phyloP scores from a whole-genome alignment of 2,888 invertebrate genomes.

The Archaeoteleia sp. region DNA sequence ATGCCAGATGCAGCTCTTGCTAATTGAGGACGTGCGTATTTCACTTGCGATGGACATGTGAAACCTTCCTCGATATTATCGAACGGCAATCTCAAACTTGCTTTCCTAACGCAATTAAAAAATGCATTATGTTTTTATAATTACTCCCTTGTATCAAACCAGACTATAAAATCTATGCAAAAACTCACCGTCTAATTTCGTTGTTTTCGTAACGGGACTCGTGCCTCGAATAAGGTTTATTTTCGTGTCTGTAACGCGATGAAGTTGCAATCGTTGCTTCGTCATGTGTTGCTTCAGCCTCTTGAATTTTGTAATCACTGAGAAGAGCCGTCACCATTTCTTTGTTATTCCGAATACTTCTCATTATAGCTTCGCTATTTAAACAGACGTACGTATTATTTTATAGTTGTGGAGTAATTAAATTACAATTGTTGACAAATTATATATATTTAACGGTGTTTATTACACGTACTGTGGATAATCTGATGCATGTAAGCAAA shows the following conservation, averaged over 20 bases:
- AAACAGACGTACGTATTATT: conserved; percentile 47
- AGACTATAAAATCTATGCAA: neutral
- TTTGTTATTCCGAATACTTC: conserved; percentile 81
- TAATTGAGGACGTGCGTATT: conserved; percentile 87
- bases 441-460: no score
- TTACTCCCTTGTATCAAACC: no score
- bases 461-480: conserved; percentile 83
- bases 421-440: no score
- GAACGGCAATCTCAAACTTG: conserved; percentile 76
- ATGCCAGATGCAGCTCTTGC: conserved; percentile 87
- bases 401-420: neutral
- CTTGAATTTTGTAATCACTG: conserved; percentile 81
- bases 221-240: conserved; percentile 38
- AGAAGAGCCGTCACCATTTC: conserved; percentile 83
- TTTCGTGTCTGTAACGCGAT: conserved; percentile 73
- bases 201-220: conserved; percentile 66
- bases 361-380: conserved; percentile 81
- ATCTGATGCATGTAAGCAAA: conserved; percentile 84
- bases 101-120: conserved; percentile 76
- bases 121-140: conserved; percentile 13
- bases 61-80: conserved; percentile 81
- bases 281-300: conserved; percentile 77
- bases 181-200: conserved; percentile 70
- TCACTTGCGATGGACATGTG: conserved; percentile 86
- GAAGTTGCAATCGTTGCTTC: conserved; percentile 75